Evolutionary conservation across 2,797 vertebrate genomes (phyloP).

Genomic region (Labeo calbasu): DNA sequence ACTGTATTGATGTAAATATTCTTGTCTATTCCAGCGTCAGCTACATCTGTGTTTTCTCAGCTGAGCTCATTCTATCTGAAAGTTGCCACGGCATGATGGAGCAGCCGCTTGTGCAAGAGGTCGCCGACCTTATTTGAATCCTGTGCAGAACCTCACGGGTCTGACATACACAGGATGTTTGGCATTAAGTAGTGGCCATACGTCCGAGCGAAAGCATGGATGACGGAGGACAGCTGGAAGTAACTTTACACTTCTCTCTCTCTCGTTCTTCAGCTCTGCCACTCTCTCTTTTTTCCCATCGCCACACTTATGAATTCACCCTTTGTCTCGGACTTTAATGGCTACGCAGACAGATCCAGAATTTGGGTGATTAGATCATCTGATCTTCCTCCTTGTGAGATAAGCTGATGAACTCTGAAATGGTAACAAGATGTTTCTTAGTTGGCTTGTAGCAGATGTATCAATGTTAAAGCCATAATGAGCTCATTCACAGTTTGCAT

Average conservation of each 20-base stretch:
- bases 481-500: neutral
- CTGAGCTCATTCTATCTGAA: constrained; percentile 65
- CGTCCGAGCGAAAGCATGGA: constrained; percentile 55
- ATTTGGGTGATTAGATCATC: constrained; percentile 8
- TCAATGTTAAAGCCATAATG: neutral
- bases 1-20: constrained; percentile 6
- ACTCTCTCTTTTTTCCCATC: constrained; percentile 24
- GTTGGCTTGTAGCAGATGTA: neutral
- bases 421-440: constrained; percentile 4
- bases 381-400: neutral
- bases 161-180: constrained; percentile 77
- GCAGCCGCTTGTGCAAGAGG: constrained; percentile 55
- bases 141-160: constrained; percentile 70
- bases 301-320: constrained; percentile 4
- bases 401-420: constrained; percentile 1
- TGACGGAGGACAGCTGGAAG: constrained; percentile 77
- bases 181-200: constrained; percentile 76
- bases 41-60: constrained; percentile 78
- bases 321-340: constrained; percentile 32
- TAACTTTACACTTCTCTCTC: constrained; percentile 74
- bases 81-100: constrained; percentile 33
- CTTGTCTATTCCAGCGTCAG: constrained; percentile 48
- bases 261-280: neutral
- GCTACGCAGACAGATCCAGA: constrained; percentile 18
- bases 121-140: constrained; percentile 78